Conservation (phyloP, 2,113 vertebrate species). For the Saguinus midas region DNA sequence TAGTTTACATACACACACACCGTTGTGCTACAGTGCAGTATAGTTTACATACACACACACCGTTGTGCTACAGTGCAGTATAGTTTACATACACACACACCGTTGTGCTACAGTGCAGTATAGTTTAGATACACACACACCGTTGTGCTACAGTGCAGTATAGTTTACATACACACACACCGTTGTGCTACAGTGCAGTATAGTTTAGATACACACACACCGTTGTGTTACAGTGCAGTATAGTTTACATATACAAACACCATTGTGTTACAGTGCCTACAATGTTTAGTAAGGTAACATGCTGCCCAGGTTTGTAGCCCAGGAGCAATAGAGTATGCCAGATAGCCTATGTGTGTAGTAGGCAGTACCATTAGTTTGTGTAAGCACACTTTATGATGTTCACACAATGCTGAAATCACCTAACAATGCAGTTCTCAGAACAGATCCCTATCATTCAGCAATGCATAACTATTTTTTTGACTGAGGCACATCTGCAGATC, state of each 20-base stretch:
- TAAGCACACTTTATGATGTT: not conserved
- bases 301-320: not conserved
- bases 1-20: not conserved
- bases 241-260: not conserved
- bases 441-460: not conserved
- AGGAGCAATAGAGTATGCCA: not conserved
- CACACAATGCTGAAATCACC: not conserved
- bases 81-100: no score
- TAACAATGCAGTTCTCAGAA: not conserved
- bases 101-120: not conserved
- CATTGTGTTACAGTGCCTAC: not conserved
- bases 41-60: no score
- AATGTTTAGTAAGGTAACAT: not conserved
- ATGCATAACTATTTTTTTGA: not conserved
- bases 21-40: not conserved
- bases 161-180: not conserved
- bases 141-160: not conserved
- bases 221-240: not conserved
- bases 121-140: not conserved
- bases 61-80: no score
- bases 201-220: no score
- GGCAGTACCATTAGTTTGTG: not conserved
- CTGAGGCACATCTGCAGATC: not conserved
- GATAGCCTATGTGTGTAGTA: not conserved
- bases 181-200: not conserved